phyloP scores from a whole-genome alignment of 2,113 vertebrate species.

The Anarrhichthys ocellatus region DNA sequence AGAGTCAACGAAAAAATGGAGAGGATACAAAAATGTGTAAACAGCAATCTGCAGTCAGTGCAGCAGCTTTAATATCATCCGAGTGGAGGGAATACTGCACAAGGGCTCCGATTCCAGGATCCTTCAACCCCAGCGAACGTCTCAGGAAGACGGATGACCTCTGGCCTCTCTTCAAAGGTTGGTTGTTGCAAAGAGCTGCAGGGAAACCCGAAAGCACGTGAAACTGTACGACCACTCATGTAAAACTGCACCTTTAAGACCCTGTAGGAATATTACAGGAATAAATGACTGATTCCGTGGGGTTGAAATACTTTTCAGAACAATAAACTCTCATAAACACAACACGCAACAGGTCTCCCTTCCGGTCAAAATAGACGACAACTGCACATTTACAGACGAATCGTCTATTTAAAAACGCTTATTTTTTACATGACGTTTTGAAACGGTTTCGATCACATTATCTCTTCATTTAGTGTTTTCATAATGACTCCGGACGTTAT shows the following conservation, averaged over 20 bases:
- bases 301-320: background rate
- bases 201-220: slow-evolving; percentile 7
- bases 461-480: background rate
- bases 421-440: background rate
- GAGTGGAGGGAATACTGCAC: background rate
- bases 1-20: slow-evolving; percentile 53
- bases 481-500: background rate
- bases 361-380: background rate
- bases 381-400: background rate
- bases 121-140: background rate
- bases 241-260: background rate
- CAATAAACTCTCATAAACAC: background rate
- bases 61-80: slow-evolving; percentile 42
- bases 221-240: background rate
- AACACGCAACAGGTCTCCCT: background rate
- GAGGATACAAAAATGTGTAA: slow-evolving; percentile 50
- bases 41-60: slow-evolving; percentile 27
- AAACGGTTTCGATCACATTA: background rate
- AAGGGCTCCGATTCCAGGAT: slow-evolving; percentile 45
- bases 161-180: slow-evolving; percentile 54
- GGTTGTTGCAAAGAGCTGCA: slow-evolving; percentile 13
- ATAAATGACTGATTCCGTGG: background rate
- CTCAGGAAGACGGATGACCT: slow-evolving; percentile 59
- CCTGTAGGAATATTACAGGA: background rate
- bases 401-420: background rate